Conservation (phyloP, 2,888 invertebrate species). For the Aleiodes leptofemur region DNA sequence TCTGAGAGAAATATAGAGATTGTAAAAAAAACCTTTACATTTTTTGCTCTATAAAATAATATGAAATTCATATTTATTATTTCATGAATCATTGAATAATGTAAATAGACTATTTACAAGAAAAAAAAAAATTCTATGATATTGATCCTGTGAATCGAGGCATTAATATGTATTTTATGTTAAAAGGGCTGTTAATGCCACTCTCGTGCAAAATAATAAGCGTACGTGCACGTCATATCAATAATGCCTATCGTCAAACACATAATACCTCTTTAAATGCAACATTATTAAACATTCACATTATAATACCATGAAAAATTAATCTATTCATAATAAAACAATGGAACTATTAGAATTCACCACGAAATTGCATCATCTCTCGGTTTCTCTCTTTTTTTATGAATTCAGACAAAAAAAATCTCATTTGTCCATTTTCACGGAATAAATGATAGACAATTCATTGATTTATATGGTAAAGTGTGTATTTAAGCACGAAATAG, state of each 20-base stretch:
- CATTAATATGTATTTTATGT: conserved; percentile 19
- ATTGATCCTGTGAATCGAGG: conserved; percentile 1
- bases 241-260: conserved; percentile 1
- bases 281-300: not conserved
- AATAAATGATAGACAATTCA: conserved; percentile 18
- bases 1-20: too few relatives aligned
- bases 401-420: not conserved
- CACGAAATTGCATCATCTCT: too few relatives aligned
- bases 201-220: conserved; percentile 16
- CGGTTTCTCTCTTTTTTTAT: too few relatives aligned
- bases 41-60: not conserved
- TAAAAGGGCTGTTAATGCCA: conserved; percentile 7
- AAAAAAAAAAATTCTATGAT: not conserved
- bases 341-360: too few relatives aligned
- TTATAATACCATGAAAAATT: not conserved
- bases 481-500: conserved; percentile 2
- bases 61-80: not conserved
- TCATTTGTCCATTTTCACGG: not conserved
- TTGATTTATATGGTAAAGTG: conserved; percentile 10
- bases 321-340: too few relatives aligned
- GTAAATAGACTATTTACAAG: not conserved
- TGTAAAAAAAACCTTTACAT: too few relatives aligned
- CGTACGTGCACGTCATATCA: conserved; percentile 7
- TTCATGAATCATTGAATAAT: not conserved
- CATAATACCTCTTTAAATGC: conserved; percentile 7